phyloP scores from a whole-genome alignment of 2,797 vertebrate species.

The Pagetopsis macropterus region DNA sequence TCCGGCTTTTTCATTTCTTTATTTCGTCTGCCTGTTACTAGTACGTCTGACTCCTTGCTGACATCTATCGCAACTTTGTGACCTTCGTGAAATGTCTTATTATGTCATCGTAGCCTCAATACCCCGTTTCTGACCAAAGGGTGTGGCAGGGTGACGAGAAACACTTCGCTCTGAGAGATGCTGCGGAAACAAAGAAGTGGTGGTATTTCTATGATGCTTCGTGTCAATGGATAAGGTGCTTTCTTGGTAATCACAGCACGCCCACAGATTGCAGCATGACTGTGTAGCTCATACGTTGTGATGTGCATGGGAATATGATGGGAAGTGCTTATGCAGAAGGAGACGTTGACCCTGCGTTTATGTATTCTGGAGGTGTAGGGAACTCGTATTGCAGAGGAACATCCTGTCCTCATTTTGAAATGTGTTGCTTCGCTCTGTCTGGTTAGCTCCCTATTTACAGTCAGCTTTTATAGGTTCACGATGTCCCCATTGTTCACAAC shows the following conservation, averaged over 20 bases:
- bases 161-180: constrained; percentile 8
- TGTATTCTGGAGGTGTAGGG: neutral
- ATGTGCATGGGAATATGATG: constrained; percentile 3
- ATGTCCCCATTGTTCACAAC: neutral
- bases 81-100: constrained; percentile 57
- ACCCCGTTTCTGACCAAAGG: neutral
- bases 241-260: constrained; percentile 11
- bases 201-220: constrained; percentile 17
- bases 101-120: constrained; percentile 46
- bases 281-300: constrained; percentile 10
- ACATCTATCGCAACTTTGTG: constrained; percentile 34
- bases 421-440: neutral
- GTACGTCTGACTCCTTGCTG: constrained; percentile 35
- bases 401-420: neutral
- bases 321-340: neutral
- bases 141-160: constrained; percentile 17
- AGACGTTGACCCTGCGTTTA: neutral
- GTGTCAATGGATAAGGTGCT: neutral
- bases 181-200: constrained; percentile 24
- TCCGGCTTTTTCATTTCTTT: constrained; percentile 5
- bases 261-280: neutral
- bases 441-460: neutral
- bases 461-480: neutral
- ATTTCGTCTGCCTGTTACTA: constrained; percentile 19
- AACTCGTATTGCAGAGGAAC: neutral